Percentiles rank a stretch among this genome's conserved stretches.
These are phyloP conservation scores for Petroica traversi DNA, from an alignment of 2,113 vertebrate species.

Conservation along the genomic window DNA sequence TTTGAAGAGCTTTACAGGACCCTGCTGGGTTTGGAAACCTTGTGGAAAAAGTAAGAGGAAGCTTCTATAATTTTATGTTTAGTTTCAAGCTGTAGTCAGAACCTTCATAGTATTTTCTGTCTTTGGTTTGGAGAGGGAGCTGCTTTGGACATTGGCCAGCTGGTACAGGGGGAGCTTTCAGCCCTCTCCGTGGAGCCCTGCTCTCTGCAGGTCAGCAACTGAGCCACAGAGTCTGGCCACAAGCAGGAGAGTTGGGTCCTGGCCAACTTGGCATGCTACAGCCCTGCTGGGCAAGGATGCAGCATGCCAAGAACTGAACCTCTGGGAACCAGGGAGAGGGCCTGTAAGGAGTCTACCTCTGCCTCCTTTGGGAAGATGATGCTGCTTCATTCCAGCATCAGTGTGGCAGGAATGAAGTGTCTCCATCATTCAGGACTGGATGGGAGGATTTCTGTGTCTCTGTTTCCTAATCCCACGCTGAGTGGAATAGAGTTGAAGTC, in stretches of 20 bases:
- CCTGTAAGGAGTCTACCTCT: not conserved
- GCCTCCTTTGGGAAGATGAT: not conserved
- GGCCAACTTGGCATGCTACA: not conserved
- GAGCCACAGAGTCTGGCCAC: not conserved
- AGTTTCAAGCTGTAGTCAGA: not conserved
- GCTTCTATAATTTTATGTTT: not conserved
- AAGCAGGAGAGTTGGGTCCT: not conserved
- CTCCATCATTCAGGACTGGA: not conserved
- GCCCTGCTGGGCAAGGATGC: not conserved
- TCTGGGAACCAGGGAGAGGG: not conserved
- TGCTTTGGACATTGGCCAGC: not conserved
- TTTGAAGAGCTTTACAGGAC: not conserved
- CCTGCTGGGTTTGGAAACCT: not conserved
- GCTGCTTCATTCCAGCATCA: not conserved
- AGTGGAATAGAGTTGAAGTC: not conserved
- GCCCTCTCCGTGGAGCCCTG: not conserved
- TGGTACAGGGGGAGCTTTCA: not conserved
- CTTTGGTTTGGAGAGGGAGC: not conserved
- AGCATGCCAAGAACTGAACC: not conserved
- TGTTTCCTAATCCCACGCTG: not conserved
- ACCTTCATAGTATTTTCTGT: not conserved
- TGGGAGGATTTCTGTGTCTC: not conserved
- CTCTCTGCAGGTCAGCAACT: not conserved
- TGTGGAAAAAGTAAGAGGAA: not conserved
- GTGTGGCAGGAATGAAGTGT: not conserved